phyloP scores from a whole-genome alignment of 2,888 invertebrate species.

The Theodoxus fluviatilis region DNA sequence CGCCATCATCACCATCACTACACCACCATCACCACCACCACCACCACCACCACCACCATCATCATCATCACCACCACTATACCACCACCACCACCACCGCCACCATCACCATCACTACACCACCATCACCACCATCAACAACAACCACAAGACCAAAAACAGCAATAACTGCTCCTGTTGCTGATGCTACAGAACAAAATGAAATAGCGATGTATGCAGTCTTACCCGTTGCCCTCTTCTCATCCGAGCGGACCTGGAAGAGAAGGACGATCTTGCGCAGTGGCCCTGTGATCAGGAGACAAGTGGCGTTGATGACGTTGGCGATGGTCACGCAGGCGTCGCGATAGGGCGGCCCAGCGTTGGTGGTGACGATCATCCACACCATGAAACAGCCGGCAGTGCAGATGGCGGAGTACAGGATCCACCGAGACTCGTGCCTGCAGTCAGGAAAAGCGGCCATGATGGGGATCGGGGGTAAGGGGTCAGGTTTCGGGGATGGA shows the following conservation, averaged over 20 bases:
- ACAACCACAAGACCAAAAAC: neutral
- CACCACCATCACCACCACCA: too few species aligned
- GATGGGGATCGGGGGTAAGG: too few species aligned
- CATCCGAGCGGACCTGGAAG: constrained; percentile 36
- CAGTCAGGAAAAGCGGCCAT: too few species aligned
- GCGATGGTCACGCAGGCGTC: constrained; percentile 64
- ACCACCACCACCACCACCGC: too few species aligned
- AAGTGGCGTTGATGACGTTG: constrained; percentile 64
- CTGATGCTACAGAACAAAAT: neutral
- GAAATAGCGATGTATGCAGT: neutral
- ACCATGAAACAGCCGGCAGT: constrained; percentile 61
- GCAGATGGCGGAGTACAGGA: constrained; percentile 19
- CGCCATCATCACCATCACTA: too few species aligned
- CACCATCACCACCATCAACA: too few species aligned
- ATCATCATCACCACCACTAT: too few species aligned
- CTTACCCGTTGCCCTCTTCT: constrained; percentile 34
- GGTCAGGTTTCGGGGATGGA: neutral
- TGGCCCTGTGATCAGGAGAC: constrained; percentile 63
- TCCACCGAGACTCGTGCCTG: too few species aligned
- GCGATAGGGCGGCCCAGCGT: constrained; percentile 53
- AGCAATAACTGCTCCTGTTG: neutral
- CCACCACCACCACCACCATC: too few species aligned
- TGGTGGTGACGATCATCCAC: constrained; percentile 65
- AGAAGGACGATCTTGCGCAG: constrained; percentile 63
- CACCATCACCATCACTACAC: too few species aligned